A percentile compares a stretch with the other conserved stretches of the same genome.
These are phyloP conservation scores for Ia io DNA, from an alignment of 2,113 vertebrate genomes.

Conservation along the genomic window DNA sequence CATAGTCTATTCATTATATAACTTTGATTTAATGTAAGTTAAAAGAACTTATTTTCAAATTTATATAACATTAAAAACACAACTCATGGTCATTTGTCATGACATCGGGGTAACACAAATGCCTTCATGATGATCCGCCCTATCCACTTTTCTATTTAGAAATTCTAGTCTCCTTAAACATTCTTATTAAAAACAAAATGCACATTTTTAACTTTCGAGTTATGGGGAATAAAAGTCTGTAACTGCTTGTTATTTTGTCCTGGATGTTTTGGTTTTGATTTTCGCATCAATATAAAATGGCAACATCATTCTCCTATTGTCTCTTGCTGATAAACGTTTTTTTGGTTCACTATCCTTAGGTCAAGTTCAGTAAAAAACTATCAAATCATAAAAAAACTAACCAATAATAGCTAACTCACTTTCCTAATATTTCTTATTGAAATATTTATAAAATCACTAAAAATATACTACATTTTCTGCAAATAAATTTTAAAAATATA, in stretches of 20 bases:
- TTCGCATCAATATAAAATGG: neutral
- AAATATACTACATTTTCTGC: neutral
- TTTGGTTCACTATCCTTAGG: neutral
- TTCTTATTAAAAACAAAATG: neutral
- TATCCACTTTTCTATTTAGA: neutral
- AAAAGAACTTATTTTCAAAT: neutral
- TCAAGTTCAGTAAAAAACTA: neutral
- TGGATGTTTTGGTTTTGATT: neutral
- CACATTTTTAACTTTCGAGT: neutral
- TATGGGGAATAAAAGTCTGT: neutral
- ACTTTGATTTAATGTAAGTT: neutral
- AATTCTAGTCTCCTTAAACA: neutral
- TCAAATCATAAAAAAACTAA: neutral
- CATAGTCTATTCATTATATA: neutral
- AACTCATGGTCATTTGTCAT: neutral
- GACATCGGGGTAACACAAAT: neutral
- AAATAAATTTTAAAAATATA: neutral
- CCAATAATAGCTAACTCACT: neutral
- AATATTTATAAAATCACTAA: neutral
- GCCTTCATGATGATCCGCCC: fast-evolving
- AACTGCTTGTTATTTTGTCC: neutral
- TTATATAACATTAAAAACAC: neutral
- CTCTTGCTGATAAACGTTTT: neutral
- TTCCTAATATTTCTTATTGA: neutral
- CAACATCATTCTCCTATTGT: neutral